These are phyloP conservation scores for Delichon dasypus DNA, from an alignment of 2,797 vertebrate genomes.

Conservation along the genomic window DNA sequence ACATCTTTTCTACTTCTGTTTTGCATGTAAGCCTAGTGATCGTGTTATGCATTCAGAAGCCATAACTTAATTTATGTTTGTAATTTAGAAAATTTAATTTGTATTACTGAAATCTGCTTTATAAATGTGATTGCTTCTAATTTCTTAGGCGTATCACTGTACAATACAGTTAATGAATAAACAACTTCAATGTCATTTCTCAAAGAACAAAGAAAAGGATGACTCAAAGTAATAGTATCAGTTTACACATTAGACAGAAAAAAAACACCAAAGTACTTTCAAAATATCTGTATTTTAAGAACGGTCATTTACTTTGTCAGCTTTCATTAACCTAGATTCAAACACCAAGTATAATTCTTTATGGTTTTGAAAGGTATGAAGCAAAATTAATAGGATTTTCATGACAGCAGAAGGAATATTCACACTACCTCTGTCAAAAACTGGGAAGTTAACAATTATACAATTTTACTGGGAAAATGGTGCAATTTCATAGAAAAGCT, in stretches of 20 bases:
- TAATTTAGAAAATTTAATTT: background rate
- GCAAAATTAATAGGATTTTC: background rate
- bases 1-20: background rate
- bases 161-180: background rate
- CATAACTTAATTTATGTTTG: background rate
- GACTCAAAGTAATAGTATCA: background rate
- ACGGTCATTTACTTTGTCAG: background rate
- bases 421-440: background rate
- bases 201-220: background rate
- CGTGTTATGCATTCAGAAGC: background rate
- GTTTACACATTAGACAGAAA: background rate
- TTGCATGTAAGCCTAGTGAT: background rate
- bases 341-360: background rate
- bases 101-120: background rate
- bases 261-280: background rate
- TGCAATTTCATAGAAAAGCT: background rate
- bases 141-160: background rate
- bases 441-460: background rate
- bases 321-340: background rate
- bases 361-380: background rate
- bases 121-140: constrained; percentile 13
- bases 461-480: background rate
- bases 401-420: background rate
- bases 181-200: background rate
- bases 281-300: background rate